Evolutionary conservation across 1,140 invertebrate species (phyloP), one percentile per base, ranked within the genome.

Genomic region (Trichogramma pretiosum): DNA sequence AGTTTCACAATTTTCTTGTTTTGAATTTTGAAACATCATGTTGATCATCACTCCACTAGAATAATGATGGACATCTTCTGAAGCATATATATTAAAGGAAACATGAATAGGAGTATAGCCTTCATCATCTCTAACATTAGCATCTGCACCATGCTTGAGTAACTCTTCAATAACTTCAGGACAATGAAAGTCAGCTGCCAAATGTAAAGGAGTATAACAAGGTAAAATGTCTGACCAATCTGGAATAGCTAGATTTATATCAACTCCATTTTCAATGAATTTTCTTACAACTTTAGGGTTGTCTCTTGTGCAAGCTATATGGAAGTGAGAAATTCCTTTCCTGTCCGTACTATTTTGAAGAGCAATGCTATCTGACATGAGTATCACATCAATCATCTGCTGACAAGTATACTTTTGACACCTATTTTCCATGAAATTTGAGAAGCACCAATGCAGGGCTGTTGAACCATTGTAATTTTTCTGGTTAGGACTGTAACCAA

Each of bases 301-400:
- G 17, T 45, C 28, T 28, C 43, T 45, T 5, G 34, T 36, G 16
- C 43, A 45, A 0, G 43, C 43, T 13, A 45, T 45, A 22, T 44
- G 42, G 35, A 44, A 44, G 21, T 44, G 32, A 7, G 42, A 44
- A 16, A 44, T 34, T 7, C 43, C 43, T 26, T 45, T 34, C 2
- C 11, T n/a, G n/a, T 45, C 28, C 1, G 34, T 26, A 19, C 28
- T 28, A 34, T 43, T 43, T 5, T 13, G 3, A 7, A 14, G 32
- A 18, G 16, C 19, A 13, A 30, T 22, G 14, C 16, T 13, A 11
- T 43, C 28, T 14, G 17, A 28, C 23, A 19, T 14, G 11, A 43
- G 17, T 10, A 43, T 13, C 10, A 43, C 5, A 34, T 43, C 41
- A 21, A 43, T n/a, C 2, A 43, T 43, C 1, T 5, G n/a, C 3